Evolutionary conservation across 2,797 vertebrate genomes (phyloP).

Genomic region (Leucoraja ocellata): DNA sequence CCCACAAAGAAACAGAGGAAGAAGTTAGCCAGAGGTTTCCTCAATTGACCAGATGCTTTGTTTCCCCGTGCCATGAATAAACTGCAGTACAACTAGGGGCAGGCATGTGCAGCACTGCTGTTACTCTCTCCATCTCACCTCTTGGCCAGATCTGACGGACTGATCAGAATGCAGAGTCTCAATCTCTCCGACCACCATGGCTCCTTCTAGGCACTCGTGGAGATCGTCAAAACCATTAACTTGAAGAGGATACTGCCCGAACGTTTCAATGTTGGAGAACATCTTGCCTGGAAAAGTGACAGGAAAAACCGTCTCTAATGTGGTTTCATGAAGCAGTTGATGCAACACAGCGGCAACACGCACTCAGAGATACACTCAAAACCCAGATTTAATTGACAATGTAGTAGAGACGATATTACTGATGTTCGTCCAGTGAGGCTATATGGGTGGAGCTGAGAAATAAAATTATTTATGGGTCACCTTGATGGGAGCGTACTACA

Average conservation of each 20-base stretch:
- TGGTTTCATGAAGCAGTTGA: background rate
- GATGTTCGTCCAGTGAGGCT: too few species aligned
- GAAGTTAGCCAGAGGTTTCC: background rate
- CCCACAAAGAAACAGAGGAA: background rate
- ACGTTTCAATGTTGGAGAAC: conserved; percentile 84
- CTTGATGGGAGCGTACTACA: too few species aligned
- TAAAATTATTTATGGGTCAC: too few species aligned
- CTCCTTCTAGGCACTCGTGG: conserved; percentile 87
- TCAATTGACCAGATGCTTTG: background rate
- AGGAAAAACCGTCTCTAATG: background rate
- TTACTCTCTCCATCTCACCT: conserved; percentile 58
- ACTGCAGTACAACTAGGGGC: background rate
- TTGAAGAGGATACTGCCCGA: conserved; percentile 96
- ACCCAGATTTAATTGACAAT: background rate
- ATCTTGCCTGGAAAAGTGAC: conserved; percentile 62
- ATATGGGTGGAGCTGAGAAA: too few species aligned
- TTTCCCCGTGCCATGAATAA: too few species aligned
- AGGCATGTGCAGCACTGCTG: too few species aligned
- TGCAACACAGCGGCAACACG: background rate
- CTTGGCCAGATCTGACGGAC: conserved; percentile 65
- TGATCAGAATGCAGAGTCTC: conserved; percentile 68
- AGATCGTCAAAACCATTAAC: conserved; percentile 90
- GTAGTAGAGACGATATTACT: background rate
- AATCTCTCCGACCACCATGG: conserved; percentile 85
- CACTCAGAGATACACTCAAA: background rate